Conservation (phyloP, 2,888 invertebrate genomes). For the Aleiodes leptofemur region DNA sequence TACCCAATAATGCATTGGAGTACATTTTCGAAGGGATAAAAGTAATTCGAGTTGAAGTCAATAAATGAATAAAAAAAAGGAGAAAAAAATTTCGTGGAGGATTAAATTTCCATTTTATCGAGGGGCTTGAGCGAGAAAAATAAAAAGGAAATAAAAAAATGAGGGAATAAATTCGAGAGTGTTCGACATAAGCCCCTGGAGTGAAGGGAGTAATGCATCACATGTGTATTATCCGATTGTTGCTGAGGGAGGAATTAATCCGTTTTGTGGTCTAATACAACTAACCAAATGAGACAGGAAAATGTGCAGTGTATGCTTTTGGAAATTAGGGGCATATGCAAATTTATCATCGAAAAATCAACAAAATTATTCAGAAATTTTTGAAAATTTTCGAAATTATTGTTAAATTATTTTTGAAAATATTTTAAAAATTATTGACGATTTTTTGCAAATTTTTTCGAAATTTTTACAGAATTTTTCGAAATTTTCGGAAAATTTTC, state of each 20-base stretch:
- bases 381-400: no score
- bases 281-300: slow-evolving; percentile 1
- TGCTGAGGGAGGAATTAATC: slow-evolving; percentile 12
- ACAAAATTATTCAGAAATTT: no score
- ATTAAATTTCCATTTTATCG: slow-evolving; percentile 8
- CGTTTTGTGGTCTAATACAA: slow-evolving; percentile 22
- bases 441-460: no score
- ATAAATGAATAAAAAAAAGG: no score
- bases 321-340: neutral
- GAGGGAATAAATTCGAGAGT: slow-evolving; percentile 7
- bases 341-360: neutral
- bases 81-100: neutral
- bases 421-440: no score
- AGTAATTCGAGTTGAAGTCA: no score
- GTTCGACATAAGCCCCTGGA: slow-evolving; percentile 2
- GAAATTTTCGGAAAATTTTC: no score
- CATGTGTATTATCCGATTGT: slow-evolving; percentile 7
- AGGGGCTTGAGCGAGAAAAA: neutral
- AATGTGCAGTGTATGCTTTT: neutral
- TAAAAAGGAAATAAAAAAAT: neutral
- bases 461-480: no score
- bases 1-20: no score
- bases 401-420: no score
- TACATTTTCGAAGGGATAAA: no score
- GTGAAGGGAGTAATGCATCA: slow-evolving; percentile 5